phyloP scores from a whole-genome alignment of 2,113 vertebrate species.

The Clupea harengus region DNA sequence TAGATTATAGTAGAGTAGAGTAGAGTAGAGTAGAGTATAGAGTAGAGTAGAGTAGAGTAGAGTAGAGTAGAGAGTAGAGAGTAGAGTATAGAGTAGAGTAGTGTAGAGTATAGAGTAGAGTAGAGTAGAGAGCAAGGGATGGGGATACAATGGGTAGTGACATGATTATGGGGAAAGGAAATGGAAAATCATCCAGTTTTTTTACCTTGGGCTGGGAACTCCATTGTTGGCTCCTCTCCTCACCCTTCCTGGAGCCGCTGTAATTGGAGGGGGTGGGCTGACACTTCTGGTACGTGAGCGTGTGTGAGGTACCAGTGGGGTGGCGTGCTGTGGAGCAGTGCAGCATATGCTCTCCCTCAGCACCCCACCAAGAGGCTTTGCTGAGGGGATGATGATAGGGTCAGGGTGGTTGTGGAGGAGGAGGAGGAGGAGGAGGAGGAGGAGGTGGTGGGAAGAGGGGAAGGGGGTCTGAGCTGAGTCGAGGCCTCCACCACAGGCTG shows the following conservation, averaged over 20 bases:
- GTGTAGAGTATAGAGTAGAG: no score
- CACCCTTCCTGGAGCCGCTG: constrained; percentile 44
- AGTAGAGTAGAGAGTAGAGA: no score
- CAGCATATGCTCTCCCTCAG: background rate
- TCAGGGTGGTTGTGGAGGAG: background rate
- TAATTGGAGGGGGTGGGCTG: constrained; percentile 24
- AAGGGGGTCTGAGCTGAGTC: background rate
- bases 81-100: no score
- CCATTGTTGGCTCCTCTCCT: constrained; percentile 41
- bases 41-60: no score
- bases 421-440: background rate
- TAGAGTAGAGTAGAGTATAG: no score
- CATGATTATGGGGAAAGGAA: background rate
- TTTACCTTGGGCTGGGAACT: constrained; percentile 21
- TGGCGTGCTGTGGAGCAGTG: background rate
- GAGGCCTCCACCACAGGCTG: constrained; percentile 29
- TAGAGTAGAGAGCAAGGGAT: background rate
- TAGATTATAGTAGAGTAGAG: no score
- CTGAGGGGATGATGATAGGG: constrained; percentile 16
- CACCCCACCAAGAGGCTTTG: background rate
- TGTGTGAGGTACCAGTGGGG: background rate
- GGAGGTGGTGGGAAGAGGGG: background rate
- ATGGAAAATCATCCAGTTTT: constrained; percentile 27
- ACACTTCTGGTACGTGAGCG: constrained; percentile 59
- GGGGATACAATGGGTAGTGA: background rate